Conservation (phyloP, 2,888 invertebrate genomes). For the Agrotis clavis region DNA sequence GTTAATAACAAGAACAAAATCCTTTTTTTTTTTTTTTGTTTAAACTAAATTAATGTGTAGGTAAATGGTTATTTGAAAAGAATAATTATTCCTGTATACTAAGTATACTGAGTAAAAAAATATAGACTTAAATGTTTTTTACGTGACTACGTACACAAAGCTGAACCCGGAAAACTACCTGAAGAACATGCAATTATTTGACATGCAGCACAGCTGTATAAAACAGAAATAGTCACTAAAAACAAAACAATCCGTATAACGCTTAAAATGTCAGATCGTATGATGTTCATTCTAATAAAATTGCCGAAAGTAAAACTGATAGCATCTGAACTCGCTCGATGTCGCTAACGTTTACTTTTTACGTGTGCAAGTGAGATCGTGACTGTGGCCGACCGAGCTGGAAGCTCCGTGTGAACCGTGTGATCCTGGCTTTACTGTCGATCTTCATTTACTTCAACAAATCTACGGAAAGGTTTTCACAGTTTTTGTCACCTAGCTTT, state of each 20-base stretch:
- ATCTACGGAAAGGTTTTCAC: slow-evolving; percentile 5
- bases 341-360: not conserved
- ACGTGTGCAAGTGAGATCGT: not conserved
- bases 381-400: not conserved
- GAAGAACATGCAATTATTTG: too few species aligned
- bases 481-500: slow-evolving; percentile 6
- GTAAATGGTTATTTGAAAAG: too few species aligned
- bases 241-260: not conserved
- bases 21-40: too few species aligned
- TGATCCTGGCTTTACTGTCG: slow-evolving; percentile 16
- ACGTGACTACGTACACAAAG: too few species aligned
- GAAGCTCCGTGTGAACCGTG: not conserved
- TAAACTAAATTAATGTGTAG: too few species aligned
- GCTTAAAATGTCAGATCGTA: not conserved
- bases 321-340: not conserved
- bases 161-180: too few species aligned
- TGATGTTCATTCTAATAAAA: not conserved
- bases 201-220: too few species aligned
- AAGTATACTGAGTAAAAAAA: too few species aligned
- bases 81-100: too few species aligned
- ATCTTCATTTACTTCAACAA: slow-evolving; percentile 23
- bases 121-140: too few species aligned
- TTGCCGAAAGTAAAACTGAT: not conserved
- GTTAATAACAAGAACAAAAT: too few species aligned
- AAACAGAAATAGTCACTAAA: not conserved